These are phyloP conservation scores for Lithophane ornitopus DNA, from an alignment of 2,888 invertebrate species.

Conservation along the genomic window DNA sequence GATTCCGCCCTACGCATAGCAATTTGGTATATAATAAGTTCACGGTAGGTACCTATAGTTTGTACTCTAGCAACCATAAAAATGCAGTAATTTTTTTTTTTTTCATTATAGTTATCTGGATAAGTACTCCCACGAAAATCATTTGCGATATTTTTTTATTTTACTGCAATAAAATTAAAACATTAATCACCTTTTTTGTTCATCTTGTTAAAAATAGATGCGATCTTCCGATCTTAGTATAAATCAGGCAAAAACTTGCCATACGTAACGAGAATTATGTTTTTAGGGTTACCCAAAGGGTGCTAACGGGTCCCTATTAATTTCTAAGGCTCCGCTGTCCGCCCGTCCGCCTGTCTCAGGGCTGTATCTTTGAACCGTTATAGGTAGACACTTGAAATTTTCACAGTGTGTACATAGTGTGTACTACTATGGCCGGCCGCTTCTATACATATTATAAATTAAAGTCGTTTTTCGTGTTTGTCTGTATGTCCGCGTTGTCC, in stretches of 20 bases:
- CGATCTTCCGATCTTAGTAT: background rate
- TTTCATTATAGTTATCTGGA: no score
- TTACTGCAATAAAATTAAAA: conserved; percentile 9
- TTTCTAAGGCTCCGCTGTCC: background rate
- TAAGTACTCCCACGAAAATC: no score
- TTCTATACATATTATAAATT: no score
- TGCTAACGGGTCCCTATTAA: background rate
- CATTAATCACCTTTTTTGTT: background rate
- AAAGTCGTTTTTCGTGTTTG: no score
- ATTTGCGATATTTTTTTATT: background rate
- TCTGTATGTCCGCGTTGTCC: no score
- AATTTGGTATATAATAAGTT: background rate
- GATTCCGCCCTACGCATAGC: background rate
- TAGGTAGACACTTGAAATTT: background rate
- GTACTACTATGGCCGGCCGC: background rate
- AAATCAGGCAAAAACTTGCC: background rate
- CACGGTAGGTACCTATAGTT: background rate
- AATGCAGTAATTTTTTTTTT: no score
- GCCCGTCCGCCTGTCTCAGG: background rate
- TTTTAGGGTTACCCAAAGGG: background rate
- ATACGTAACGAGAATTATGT: background rate
- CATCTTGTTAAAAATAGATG: background rate
- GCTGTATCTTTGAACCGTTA: background rate
- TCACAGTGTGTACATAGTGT: background rate
- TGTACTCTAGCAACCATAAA: background rate